phyloP scores from a whole-genome alignment of 1,140 invertebrate species.

The Asbolus verrucosus region DNA sequence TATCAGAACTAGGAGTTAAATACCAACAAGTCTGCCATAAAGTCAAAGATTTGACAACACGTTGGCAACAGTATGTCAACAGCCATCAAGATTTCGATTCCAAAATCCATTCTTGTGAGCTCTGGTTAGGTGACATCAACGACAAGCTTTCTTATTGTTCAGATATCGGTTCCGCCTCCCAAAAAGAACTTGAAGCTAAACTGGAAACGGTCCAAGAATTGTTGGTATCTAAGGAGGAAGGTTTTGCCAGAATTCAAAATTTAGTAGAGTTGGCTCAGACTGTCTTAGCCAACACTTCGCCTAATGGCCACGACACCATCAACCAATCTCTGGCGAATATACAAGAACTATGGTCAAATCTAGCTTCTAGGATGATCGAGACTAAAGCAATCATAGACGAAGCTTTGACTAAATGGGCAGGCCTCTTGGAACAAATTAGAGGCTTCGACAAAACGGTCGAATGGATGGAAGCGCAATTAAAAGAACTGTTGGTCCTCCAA shows the following conservation, averaged over 20 bases:
- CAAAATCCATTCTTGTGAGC: slow-evolving; percentile 80
- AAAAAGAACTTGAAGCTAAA: slow-evolving; percentile 88
- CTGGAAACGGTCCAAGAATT: slow-evolving; percentile 87
- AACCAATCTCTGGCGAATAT: slow-evolving; percentile 85
- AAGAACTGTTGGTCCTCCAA: slow-evolving; percentile 81
- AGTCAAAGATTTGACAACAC: slow-evolving; percentile 89
- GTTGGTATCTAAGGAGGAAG: slow-evolving; percentile 90
- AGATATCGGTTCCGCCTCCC: slow-evolving; percentile 82
- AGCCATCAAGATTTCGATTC: slow-evolving; percentile 91
- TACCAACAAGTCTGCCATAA: slow-evolving; percentile 91
- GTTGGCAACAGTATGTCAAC: slow-evolving; percentile 93
- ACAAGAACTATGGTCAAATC: slow-evolving; percentile 90
- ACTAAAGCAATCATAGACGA: slow-evolving; percentile 90
- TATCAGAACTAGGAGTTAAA: slow-evolving; percentile 89
- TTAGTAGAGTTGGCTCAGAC: slow-evolving; percentile 90
- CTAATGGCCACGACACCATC: slow-evolving; percentile 86
- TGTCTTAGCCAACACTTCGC: slow-evolving; percentile 93
- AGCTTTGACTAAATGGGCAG: slow-evolving; percentile 89
- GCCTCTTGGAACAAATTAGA: slow-evolving; percentile 88
- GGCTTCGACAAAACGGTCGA: slow-evolving; percentile 85
- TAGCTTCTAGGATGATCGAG: slow-evolving; percentile 90
- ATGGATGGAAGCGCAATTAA: slow-evolving; percentile 78
- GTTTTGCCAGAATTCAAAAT: slow-evolving; percentile 86
- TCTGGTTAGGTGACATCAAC: slow-evolving; percentile 88
- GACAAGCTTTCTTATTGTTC: slow-evolving; percentile 88